Conservation (phyloP, 2,113 vertebrate species). For the Sorex fumeus region DNA sequence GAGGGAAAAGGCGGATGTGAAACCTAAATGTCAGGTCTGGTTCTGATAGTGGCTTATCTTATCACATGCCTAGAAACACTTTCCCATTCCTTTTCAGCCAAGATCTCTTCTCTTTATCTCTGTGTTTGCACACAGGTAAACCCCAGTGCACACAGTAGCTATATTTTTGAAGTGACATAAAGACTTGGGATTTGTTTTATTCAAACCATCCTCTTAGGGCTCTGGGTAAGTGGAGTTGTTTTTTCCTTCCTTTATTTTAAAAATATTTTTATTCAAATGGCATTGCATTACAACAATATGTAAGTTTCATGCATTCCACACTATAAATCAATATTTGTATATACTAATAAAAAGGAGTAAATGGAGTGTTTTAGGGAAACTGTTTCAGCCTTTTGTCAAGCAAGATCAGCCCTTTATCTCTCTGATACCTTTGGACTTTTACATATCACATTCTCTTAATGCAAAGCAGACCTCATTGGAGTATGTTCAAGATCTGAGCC, state of each 20-base stretch:
- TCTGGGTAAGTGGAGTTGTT: neutral
- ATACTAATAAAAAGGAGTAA: neutral
- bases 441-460: neutral
- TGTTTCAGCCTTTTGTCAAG: neutral
- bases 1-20: conserved; percentile 59
- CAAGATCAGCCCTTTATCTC: neutral
- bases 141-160: conserved; percentile 3
- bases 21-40: conserved; percentile 50
- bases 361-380: conserved; percentile 1
- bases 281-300: neutral
- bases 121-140: conserved; percentile 57
- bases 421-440: conserved; percentile 39
- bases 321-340: too few species aligned
- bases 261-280: neutral
- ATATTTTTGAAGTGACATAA: conserved; percentile 33
- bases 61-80: neutral
- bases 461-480: neutral
- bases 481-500: neutral
- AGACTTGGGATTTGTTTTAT: conserved; percentile 3
- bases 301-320: too few species aligned
- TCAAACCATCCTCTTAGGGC: neutral
- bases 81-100: conserved; percentile 49
- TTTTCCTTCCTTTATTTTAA: neutral
- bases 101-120: conserved; percentile 59
- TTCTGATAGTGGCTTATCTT: conserved; percentile 72